Evolutionary conservation across 2,113 vertebrate species (phyloP).

Genomic region (Choloepus hoffmanni): DNA sequence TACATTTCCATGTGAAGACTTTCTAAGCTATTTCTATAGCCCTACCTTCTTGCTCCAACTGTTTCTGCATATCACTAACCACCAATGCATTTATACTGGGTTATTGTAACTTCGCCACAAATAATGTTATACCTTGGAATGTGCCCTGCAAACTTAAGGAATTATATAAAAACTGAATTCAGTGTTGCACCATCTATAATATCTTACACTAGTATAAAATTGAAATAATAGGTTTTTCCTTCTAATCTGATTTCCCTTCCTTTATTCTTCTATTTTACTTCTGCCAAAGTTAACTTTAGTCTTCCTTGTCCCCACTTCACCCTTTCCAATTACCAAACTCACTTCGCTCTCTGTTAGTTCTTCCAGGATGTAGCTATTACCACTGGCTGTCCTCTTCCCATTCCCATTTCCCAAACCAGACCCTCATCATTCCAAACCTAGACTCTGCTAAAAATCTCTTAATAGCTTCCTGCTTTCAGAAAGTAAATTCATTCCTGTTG

Average conservation of each 20-base stretch:
- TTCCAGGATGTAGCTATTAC: not conserved
- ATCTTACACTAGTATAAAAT: not conserved
- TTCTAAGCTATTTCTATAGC: not conserved
- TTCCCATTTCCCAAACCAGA: not conserved
- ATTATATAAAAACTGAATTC: not conserved
- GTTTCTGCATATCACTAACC: not conserved
- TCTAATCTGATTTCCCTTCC: not conserved
- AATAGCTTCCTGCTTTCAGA: not conserved
- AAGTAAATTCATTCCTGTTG: not conserved
- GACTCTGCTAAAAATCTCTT: not conserved
- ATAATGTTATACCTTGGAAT: not conserved
- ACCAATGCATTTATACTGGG: not conserved
- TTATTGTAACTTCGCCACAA: not conserved
- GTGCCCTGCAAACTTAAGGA: not conserved
- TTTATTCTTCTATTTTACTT: not conserved
- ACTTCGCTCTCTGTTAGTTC: not conserved
- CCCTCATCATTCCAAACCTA: not conserved
- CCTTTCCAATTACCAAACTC: not conserved
- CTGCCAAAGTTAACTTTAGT: not conserved
- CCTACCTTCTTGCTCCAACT: not conserved
- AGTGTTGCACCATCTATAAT: not conserved
- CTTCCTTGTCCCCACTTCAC: not conserved
- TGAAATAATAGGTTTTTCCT: not conserved
- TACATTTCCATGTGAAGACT: not conserved
- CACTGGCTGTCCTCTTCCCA: not conserved